Base-by-base conservation (phyloP, 2,797 vertebrate genomes). In the Tachyglossus aculeatus region DNA sequence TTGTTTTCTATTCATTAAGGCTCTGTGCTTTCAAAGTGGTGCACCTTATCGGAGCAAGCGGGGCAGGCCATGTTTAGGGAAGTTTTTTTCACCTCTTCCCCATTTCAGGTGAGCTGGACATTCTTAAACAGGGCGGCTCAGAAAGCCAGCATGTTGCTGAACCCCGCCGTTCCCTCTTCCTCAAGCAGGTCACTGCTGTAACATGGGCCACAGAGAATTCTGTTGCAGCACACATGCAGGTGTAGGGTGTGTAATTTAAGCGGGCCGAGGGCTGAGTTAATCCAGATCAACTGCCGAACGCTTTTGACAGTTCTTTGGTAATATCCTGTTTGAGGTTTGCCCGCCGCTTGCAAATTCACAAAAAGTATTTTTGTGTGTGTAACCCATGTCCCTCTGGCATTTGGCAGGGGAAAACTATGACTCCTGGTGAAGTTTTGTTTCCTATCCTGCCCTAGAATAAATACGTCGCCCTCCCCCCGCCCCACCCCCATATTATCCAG, bases 201-300 rank as follows among this genome's bases (percentile, higher is more conserved):
- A n/a, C n/a, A n/a, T n/a, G n/a, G n/a, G n/a, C n/a, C n/a, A n/a
- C n/a, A n/a, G n/a, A n/a, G n/a, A n/a, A n/a, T n/a, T n/a, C n/a
- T n/a, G n/a, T n/a, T n/a, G n/a, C n/a, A n/a, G n/a, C n/a, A 18
- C 68, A 40, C 62, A 40, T 59, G 70, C 84, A 80, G 87, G 82
- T 81, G 78, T 50, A 59, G 39, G 74, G 78, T 74, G 74, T 84
- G 80, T 84, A 83, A 90, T 83, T 82, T 66, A 77, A 89, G 78
- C 69, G 51, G 64, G 33, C 64, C 53, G 71, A 67, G 66, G 65
- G 73, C 70, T 78, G 67, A 60, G 68, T 54, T 69, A 68, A 83
- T 68, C 29, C 47, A 29, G 25, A 3, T 53, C 56, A 50, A 15
- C 56, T 24, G 45, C 37, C 36, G 62, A 37, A 32, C 41, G 63